phyloP scores from a whole-genome alignment of 1,140 invertebrate genomes.

The Drosophila kohkoa region DNA sequence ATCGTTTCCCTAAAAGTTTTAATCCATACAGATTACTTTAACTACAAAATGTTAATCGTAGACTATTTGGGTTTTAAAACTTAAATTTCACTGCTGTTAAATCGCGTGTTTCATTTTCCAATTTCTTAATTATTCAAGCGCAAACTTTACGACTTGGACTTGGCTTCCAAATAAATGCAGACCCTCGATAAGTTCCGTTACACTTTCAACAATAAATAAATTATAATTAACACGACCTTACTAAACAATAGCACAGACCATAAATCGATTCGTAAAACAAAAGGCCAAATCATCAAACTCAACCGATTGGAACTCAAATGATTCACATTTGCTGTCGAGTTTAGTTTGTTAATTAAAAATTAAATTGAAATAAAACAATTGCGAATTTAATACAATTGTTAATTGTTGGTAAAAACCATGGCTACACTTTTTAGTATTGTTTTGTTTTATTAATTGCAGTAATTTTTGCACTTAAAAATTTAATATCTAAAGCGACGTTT shows the following conservation, averaged over 20 bases:
- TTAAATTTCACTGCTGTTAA: not conserved
- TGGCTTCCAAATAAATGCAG: too few species aligned
- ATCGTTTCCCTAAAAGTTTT: too few species aligned
- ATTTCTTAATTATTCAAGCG: conserved; percentile 1
- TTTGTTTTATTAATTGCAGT: conserved; percentile 60
- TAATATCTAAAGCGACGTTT: conserved; percentile 8
- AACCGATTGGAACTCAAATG: conserved; percentile 3
- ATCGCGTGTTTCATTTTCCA: not conserved
- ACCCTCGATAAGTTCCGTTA: not conserved
- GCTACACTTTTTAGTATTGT: conserved; percentile 23
- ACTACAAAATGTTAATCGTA: too few species aligned
- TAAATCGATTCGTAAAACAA: conserved; percentile 9
- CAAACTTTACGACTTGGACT: not conserved
- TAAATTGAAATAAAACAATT: conserved; percentile 13
- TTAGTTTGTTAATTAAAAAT: conserved; percentile 14
- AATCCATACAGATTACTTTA: too few species aligned
- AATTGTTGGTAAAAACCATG: conserved; percentile 47
- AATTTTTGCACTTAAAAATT: conserved; percentile 54
- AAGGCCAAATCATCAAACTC: not conserved
- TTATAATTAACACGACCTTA: conserved; percentile 21
- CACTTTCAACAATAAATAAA: not conserved
- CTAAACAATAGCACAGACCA: conserved; percentile 11
- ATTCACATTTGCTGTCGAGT: conserved; percentile 9
- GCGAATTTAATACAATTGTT: conserved; percentile 32
- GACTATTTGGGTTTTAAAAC: not conserved